phyloP scores from a whole-genome alignment of 2,888 invertebrate species.

The Desoria tigrina region DNA sequence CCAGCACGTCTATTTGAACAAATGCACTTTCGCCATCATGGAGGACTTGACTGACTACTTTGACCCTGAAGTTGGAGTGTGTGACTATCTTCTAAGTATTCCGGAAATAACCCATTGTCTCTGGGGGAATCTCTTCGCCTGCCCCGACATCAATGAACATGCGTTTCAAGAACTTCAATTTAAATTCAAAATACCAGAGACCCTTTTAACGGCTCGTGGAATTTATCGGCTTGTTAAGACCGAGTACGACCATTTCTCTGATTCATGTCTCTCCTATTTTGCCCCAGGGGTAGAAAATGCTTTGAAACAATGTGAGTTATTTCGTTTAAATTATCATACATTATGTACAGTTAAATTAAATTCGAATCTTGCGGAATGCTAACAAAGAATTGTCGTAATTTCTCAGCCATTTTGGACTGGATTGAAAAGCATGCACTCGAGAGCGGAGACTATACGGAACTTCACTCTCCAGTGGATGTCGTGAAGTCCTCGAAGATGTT shows the following conservation, averaged over 20 bases:
- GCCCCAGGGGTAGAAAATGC: constrained; percentile 57
- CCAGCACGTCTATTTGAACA: constrained; percentile 43
- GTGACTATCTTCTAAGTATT: constrained; percentile 42
- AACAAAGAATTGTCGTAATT: not conserved
- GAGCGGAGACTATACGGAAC: constrained; percentile 20
- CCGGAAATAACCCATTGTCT: constrained; percentile 46
- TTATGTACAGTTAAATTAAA: no score
- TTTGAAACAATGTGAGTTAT: constrained; percentile 45
- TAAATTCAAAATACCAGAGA: constrained; percentile 50
- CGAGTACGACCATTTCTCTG: constrained; percentile 66
- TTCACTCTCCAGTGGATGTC: constrained; percentile 28
- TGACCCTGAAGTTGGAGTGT: constrained; percentile 50
- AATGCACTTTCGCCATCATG: constrained; percentile 42
- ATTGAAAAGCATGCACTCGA: constrained; percentile 29
- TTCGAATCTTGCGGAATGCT: not conserved
- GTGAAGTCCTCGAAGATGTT: not conserved
- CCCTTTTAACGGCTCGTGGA: constrained; percentile 39
- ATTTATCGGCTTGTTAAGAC: constrained; percentile 45
- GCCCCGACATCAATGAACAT: constrained; percentile 46
- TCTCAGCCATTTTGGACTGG: constrained; percentile 46
- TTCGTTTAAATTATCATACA: no score
- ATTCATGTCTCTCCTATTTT: constrained; percentile 56
- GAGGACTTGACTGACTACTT: constrained; percentile 43
- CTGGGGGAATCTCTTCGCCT: constrained; percentile 49
- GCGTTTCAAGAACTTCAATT: constrained; percentile 44